Evolutionary conservation across 2,888 invertebrate species (phyloP), one percentile per base, ranked within the genome.

Genomic region (Meiosimyza platycephala): DNA sequence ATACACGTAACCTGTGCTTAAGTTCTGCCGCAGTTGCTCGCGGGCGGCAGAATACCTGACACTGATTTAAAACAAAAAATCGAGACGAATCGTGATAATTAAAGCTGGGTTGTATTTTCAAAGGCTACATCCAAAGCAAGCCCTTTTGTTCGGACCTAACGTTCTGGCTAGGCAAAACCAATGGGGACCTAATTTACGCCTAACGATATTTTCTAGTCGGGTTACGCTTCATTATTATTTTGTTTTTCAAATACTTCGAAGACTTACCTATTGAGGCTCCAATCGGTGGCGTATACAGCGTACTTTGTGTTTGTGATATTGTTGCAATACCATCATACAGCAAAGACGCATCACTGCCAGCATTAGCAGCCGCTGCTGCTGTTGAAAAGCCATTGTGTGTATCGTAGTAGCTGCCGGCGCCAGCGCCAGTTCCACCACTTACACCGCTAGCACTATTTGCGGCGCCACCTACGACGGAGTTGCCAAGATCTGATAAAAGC

Each of bases 401-500:
- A 75, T 93, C 93, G 59, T 92, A 90, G 81, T 90, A 90, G 63
- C 47, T 70, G 15, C 54, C 33, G 54, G 47, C 11, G 15, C 40
- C 16, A 55, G 76, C 59, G 28, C 71, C 77, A 62, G 73, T 71
- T 16, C 77, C 80, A 71, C 79, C 89, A 67, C 89, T 89, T 52
- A 90, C 88, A 48, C 70, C 54, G 16, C 75, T 60, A 40, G 69
- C 77, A 12, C 76, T 59, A 50, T 67, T 76, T 5, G 75, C 74
- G 28, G 77, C 78, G 9, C 80, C 79, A 71, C 79, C 89, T 71
- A 88, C 86, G 66, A 89, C 89, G 54, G 90, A 88, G 77, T 90
- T 90, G 47, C 94, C 94, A 63, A 95, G 89, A 86, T 95, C 95
- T 64, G 94, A 94, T 76, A 95, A 88, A 67, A 95, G 88, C 88